Conservation (phyloP, 2,113 vertebrate species). For the Syngnathus typhle region DNA sequence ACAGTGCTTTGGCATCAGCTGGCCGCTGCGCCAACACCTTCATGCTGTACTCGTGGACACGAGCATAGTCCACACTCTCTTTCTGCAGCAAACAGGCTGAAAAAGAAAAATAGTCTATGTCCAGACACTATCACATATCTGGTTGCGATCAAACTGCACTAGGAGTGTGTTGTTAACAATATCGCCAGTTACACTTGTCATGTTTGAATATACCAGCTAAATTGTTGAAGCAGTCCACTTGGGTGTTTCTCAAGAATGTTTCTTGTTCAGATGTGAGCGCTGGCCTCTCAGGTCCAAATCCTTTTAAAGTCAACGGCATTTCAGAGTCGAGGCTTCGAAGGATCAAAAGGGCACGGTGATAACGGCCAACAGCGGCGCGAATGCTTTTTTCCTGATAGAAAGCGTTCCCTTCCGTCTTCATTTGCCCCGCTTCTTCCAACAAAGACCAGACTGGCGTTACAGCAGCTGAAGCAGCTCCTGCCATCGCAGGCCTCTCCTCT, state of each 20-base stretch:
- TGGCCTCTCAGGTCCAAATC: conserved; percentile 63
- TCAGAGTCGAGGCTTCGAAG: conserved; percentile 77
- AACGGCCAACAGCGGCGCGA: conserved; percentile 79
- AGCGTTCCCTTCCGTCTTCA: conserved; percentile 79
- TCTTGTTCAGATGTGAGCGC: conserved; percentile 71
- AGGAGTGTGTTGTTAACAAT: not conserved
- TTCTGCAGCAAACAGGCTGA: conserved; percentile 84
- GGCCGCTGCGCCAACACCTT: conserved; percentile 77
- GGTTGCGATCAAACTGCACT: not conserved
- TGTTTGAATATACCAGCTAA: conserved; percentile 74
- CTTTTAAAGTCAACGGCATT: conserved; percentile 65
- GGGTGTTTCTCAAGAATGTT: conserved; percentile 66
- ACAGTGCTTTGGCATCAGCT: conserved; percentile 80
- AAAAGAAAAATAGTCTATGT: not conserved
- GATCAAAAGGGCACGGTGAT: conserved; percentile 81
- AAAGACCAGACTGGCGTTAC: conserved; percentile 47
- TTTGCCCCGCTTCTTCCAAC: conserved; percentile 70
- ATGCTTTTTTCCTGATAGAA: conserved; percentile 77
- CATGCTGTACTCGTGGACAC: conserved; percentile 82
- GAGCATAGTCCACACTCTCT: conserved; percentile 76
- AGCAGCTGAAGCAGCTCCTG: conserved; percentile 18
- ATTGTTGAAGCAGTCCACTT: conserved; percentile 89
- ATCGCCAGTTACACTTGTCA: not conserved
- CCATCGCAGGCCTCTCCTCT: conserved; percentile 12
- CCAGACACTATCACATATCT: not conserved